These are phyloP conservation scores for Selenia dentaria DNA, from an alignment of 2,888 invertebrate species.

Conservation along the genomic window DNA sequence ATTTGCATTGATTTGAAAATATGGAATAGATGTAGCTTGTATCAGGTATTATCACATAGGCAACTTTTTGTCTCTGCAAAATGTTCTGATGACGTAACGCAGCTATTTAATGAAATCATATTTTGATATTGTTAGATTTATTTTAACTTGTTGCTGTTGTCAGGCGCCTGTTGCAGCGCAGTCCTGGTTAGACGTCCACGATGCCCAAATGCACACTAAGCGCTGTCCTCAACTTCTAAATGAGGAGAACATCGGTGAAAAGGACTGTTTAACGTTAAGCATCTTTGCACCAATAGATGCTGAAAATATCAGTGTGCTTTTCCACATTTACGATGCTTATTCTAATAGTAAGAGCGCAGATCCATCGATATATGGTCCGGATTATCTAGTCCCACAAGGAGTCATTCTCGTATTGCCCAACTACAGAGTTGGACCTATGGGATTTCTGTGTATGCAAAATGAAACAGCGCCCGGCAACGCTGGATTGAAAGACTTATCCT, in stretches of 20 bases:
- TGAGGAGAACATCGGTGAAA: constrained; percentile 42
- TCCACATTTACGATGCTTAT: constrained; percentile 70
- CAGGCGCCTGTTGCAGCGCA: constrained; percentile 50
- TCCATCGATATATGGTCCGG: constrained; percentile 63
- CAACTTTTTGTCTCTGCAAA: no score
- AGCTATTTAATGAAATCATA: no score
- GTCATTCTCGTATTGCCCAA: constrained; percentile 66
- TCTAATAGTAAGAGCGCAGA: constrained; percentile 54
- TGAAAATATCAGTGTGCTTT: constrained; percentile 53
- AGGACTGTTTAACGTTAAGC: constrained; percentile 67
- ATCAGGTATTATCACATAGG: no score
- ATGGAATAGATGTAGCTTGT: no score
- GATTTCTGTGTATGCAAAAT: constrained; percentile 65
- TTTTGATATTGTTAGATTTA: neutral
- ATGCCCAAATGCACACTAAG: constrained; percentile 44
- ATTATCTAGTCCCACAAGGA: constrained; percentile 53
- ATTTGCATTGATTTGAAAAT: no score
- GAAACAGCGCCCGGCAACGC: constrained; percentile 67
- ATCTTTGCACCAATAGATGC: constrained; percentile 53
- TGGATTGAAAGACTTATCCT: constrained; percentile 63
- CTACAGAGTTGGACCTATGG: constrained; percentile 68
- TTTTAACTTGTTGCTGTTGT: constrained; percentile 28
- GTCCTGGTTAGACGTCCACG: constrained; percentile 39
- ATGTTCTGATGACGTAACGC: no score
- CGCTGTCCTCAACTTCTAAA: constrained; percentile 58